Evolutionary conservation across 2,113 vertebrate genomes (phyloP), one percentile per base, ranked within the genome.

Genomic region (Spea multiplicata): DNA sequence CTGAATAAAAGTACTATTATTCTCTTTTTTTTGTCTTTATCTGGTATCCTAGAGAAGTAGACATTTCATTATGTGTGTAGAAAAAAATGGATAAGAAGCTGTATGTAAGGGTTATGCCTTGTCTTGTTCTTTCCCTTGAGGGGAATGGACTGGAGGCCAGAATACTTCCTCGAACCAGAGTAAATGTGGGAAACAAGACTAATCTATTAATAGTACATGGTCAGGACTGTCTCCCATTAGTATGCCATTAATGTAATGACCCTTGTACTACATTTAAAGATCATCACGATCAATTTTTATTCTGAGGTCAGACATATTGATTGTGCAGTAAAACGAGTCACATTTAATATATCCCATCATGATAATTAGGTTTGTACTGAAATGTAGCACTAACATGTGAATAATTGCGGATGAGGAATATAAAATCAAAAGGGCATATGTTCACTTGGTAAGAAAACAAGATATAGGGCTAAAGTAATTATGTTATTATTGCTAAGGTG

Each of bases 281-380:
- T 84, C 83, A 84, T 49, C 10, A 86, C 81, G 16, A 80, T 89
- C 85, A 87, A 85, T 88, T 86, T 82, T 85, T 87, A 82, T 89
- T 85, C 78, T 82, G 71, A 88, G 74, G 78, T 86, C 75, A 80
- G 73, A 83, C 74, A 88, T 84, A 88, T 84, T 84, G 88, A 89
- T 85, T 79, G 83, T 83, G 84, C 71, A 78, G 76, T 83, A 86
- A 88, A 89, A 85, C 73, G 78, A 86, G 83, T 85, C 75, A 85
- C 83, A 86, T 88, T 88, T 88, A 87, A 88, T 88, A 86, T 75
- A 87, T 83, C 73, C 59, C 71, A 85, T 85, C 81, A 89, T 50
- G 44, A 76, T 85, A 87, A 87, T 84, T 84, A 87, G 85, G 84
- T 87, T 86, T 87, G 74, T 85, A 82, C 73, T 84, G 80, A 69